These are phyloP conservation scores for Lottia gigantea DNA, from an alignment of 2,888 invertebrate genomes.

Conservation along the genomic window DNA sequence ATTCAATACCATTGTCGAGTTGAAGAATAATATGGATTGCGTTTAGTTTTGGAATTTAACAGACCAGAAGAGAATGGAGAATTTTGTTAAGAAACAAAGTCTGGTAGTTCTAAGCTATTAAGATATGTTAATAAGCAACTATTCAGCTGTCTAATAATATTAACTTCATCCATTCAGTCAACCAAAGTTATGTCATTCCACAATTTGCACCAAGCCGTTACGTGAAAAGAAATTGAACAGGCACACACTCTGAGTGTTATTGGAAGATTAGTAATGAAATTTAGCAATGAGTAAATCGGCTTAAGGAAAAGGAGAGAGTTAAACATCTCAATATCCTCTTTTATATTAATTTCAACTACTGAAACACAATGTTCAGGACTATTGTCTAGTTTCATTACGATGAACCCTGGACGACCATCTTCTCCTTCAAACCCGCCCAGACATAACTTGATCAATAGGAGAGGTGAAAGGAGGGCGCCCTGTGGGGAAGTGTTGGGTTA, in stretches of 20 bases:
- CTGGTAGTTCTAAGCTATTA: background rate
- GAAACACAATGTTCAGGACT: background rate
- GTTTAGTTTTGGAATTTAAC: conserved; percentile 1
- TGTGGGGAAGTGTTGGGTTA: background rate
- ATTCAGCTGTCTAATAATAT: background rate
- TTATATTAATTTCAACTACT: background rate
- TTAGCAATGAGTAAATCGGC: conserved; percentile 4
- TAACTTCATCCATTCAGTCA: background rate
- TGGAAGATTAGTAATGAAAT: background rate
- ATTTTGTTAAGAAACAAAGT: conserved; percentile 4
- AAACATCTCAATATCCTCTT: background rate
- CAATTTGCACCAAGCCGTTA: conserved; percentile 9
- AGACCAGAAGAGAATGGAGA: background rate
- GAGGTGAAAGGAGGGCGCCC: background rate
- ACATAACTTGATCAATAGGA: background rate
- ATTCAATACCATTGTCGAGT: too few species aligned
- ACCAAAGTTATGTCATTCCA: background rate
- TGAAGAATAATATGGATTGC: too few species aligned
- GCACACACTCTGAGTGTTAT: background rate
- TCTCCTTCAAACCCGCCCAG: background rate
- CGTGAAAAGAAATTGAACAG: background rate
- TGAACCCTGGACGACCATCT: conserved; percentile 6
- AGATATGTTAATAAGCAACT: conserved; percentile 2
- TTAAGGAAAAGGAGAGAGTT: conserved; percentile 1
- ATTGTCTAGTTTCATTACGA: background rate